Conservation (phyloP, 2,797 vertebrate species). For the Diglossa cyanea region DNA sequence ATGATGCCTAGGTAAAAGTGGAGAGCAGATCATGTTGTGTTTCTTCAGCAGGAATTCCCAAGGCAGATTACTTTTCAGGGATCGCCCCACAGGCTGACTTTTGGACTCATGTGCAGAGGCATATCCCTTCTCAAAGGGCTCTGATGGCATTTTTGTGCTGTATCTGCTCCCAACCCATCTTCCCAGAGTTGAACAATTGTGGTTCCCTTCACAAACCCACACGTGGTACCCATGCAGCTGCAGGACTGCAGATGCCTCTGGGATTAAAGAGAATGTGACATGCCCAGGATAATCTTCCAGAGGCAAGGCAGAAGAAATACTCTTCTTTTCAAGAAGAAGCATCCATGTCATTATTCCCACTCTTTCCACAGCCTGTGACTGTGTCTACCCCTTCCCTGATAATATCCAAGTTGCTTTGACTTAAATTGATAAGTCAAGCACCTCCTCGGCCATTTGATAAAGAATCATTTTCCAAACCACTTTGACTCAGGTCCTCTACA, state of each 20-base stretch:
- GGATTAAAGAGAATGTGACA: background rate
- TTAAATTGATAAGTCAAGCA: background rate
- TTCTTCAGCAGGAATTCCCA: background rate
- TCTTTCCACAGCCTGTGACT: background rate
- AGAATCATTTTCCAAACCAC: background rate
- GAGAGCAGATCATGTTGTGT: background rate
- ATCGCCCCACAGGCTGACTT: fast-evolving
- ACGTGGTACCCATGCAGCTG: background rate
- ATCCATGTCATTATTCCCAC: background rate
- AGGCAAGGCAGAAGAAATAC: background rate
- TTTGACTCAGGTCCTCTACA: background rate
- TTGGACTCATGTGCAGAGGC: background rate
- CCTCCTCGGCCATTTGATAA: background rate
- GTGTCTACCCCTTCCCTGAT: background rate
- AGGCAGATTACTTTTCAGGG: background rate
- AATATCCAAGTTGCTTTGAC: background rate
- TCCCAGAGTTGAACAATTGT: background rate
- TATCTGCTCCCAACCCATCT: background rate
- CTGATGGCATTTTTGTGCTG: background rate
- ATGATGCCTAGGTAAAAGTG: background rate
- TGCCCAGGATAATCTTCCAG: background rate
- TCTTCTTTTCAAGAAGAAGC: background rate
- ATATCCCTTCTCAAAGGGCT: background rate
- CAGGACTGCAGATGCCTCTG: background rate
- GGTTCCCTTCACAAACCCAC: background rate